Conservation (phyloP, 2,888 invertebrate genomes). For the Acholoe squamosa region DNA sequence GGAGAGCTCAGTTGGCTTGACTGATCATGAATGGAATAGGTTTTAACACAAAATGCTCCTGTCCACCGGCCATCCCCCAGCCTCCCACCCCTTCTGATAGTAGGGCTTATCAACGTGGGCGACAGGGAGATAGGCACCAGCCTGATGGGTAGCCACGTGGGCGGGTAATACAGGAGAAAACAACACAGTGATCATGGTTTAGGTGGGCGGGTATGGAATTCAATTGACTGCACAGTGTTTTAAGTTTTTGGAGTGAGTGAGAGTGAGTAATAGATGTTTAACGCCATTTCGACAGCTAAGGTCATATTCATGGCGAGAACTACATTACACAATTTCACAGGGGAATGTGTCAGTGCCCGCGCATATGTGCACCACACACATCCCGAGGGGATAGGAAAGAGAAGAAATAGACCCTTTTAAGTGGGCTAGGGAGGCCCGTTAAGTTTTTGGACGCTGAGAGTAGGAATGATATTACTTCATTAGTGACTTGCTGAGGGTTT, state of each 20-base stretch:
- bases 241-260: too few species aligned
- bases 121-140: neutral
- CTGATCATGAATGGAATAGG: constrained; percentile 51
- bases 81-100: too few species aligned
- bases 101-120: neutral
- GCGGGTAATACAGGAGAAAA: neutral
- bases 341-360: too few species aligned
- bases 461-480: neutral
- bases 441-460: neutral
- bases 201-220: neutral
- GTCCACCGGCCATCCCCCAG: neutral
- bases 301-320: too few species aligned
- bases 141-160: neutral
- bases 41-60: constrained; percentile 39
- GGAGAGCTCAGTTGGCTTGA: constrained; percentile 50
- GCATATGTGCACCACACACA: too few species aligned
- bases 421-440: too few species aligned
- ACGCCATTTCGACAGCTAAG: too few species aligned
- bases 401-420: too few species aligned
- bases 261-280: too few species aligned
- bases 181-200: neutral
- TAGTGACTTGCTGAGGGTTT: neutral
- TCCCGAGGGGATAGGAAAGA: too few species aligned
- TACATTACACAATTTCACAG: too few species aligned
- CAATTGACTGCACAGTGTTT: neutral